Evolutionary conservation across 1,140 invertebrate genomes (phyloP), one percentile per base, ranked within the genome.

Genomic region (Drosophila paulistorum): DNA sequence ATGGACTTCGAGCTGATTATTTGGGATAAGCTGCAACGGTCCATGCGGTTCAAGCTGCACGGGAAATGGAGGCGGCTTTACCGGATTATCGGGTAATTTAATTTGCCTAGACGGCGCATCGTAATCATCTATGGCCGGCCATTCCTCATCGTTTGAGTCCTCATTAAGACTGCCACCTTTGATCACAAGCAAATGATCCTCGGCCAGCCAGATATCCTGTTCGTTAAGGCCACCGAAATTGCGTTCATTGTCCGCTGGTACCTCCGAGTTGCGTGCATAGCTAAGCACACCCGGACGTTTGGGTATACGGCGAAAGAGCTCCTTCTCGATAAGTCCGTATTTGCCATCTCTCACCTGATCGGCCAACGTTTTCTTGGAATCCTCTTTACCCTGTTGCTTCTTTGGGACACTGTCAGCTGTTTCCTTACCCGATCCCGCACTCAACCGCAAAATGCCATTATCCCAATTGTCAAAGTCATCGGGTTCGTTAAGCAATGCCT

Each of bases 341-440:
- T 97, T 97, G 9, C 96, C 97, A 83, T 97, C 96, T 51, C 96
- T 95, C 59, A 97, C 96, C 92, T 97, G 96, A 91, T 97, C 96
- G 0, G 96, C 95, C 30, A 97, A 92, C 1, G 96, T 97, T 87
- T 97, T 97, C 80, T 95, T 96, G 10, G 95, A 95, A 59, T 97
- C 96, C 61, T 96, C 95, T 63, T 79, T 94, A 41, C 48, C 10
- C 26, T 30, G 35, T 93, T 20, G 30, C 6, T 94, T 94, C 66
- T 93, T 93, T 62, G 93, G 92, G 30, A 77, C 92, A 93, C 0
- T 89, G 17, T 57, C 20, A 9, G 67, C 65, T 30, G 91, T 92
- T 91, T 90, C 93, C 89, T 93, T 95, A 0, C 95, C 95, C 35
- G 94, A 94, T 20, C 95, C 95, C 10, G 95, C 95, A 66, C 95